Conservation (phyloP, 2,888 invertebrate genomes). For the Ormyrus thymus region DNA sequence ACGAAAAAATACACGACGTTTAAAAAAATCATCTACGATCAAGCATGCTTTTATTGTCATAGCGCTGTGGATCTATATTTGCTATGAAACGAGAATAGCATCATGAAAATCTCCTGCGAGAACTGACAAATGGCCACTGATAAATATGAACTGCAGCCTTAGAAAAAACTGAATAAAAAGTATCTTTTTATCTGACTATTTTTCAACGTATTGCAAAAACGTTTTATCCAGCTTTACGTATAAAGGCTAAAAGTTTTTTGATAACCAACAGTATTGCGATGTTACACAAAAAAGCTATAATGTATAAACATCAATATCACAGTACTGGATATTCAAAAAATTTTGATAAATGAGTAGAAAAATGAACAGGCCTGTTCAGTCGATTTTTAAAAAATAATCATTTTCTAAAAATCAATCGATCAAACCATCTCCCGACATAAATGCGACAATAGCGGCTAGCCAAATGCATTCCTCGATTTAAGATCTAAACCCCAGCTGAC, state of each 20-base stretch:
- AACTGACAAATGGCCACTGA: slow-evolving; percentile 41
- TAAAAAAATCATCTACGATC: slow-evolving; percentile 47
- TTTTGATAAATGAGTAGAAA: neutral
- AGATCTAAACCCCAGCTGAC: neutral
- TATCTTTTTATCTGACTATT: too few relatives aligned
- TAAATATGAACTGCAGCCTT: slow-evolving; percentile 14
- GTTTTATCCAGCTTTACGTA: too few relatives aligned
- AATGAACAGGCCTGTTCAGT: neutral
- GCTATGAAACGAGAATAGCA: slow-evolving; percentile 41
- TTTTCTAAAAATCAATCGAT: too few relatives aligned
- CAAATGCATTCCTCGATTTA: slow-evolving; percentile 9
- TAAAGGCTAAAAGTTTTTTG: too few relatives aligned
- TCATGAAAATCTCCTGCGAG: slow-evolving; percentile 1
- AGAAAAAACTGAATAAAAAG: slow-evolving; percentile 9
- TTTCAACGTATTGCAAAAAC: too few relatives aligned
- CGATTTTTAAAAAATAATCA: neutral
- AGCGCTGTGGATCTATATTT: slow-evolving; percentile 35
- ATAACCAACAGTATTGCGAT: too few relatives aligned
- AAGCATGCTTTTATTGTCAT: slow-evolving; percentile 54
- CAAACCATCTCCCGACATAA: too few relatives aligned
- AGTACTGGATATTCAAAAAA: neutral
- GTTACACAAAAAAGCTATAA: neutral
- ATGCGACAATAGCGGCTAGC: too few relatives aligned
- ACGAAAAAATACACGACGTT: slow-evolving; percentile 45
- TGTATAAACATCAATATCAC: neutral